These are phyloP conservation scores for Artibeus jamaicensis DNA, from an alignment of 2,797 vertebrate species.

Conservation along the genomic window DNA sequence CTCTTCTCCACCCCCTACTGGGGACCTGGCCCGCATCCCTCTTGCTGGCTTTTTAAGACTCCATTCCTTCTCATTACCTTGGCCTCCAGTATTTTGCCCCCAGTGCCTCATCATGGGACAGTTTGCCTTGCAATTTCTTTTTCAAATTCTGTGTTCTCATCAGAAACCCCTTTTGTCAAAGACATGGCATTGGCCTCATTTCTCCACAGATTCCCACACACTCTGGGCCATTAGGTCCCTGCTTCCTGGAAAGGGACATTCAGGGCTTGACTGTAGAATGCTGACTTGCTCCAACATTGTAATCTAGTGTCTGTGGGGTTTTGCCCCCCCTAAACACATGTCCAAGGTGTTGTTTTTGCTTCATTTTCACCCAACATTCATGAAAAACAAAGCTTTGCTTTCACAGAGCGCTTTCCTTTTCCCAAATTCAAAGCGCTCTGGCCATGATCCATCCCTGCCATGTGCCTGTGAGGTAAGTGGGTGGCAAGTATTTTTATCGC, in stretches of 20 bases:
- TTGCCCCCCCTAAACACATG: background rate
- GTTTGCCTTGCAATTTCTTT: background rate
- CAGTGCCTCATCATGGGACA: background rate
- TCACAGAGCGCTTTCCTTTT: slow-evolving; percentile 31
- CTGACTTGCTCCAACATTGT: background rate
- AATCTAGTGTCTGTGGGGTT: background rate
- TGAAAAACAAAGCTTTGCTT: slow-evolving; percentile 43
- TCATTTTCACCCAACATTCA: background rate
- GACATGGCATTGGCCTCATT: background rate
- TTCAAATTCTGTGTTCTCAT: background rate
- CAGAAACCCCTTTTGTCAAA: background rate
- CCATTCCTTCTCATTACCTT: background rate
- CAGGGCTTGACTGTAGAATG: background rate
- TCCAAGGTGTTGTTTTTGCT: background rate
- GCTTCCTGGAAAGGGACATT: background rate
- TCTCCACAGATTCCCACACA: background rate
- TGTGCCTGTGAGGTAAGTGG: slow-evolving; percentile 50
- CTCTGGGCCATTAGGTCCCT: background rate
- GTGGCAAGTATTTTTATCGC: slow-evolving; percentile 64
- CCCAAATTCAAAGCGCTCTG: slow-evolving; percentile 3
- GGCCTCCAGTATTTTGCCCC: background rate
- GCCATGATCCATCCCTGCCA: background rate
- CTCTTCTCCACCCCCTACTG: too few relatives aligned
- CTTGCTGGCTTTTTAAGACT: background rate
- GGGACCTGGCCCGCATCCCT: background rate